These are phyloP conservation scores for Drosophila micromelanica DNA, from an alignment of 1,140 invertebrate species.

Conservation along the genomic window DNA sequence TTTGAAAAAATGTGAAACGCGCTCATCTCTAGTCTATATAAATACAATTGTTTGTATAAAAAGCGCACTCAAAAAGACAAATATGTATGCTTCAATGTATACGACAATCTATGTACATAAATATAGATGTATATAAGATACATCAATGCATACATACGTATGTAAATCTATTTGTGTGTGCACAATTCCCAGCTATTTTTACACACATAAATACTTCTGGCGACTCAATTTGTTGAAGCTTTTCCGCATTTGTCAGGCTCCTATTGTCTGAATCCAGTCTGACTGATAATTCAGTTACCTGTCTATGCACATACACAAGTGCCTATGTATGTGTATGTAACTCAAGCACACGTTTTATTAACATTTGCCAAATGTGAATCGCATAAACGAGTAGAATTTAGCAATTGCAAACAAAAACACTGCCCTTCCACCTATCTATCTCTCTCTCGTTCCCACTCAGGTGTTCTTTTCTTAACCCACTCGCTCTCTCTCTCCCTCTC, in stretches of 20 bases:
- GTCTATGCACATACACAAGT: not conserved
- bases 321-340: conserved; percentile 5
- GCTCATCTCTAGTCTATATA: not conserved
- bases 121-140: not conserved
- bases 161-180: conserved; percentile 17
- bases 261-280: conserved; percentile 37
- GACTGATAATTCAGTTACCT: conserved; percentile 44
- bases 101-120: conserved; percentile 10
- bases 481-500: not conserved
- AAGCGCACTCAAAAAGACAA: conserved; percentile 9
- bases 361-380: conserved; percentile 63
- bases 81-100: not conserved
- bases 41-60: not conserved
- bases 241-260: conserved; percentile 48
- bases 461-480: not conserved
- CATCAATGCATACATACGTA: conserved; percentile 7
- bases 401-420: conserved; percentile 30
- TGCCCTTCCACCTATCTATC: not conserved
- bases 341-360: conserved; percentile 24
- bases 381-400: conserved; percentile 47
- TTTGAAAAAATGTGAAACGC: not conserved
- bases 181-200: conserved; percentile 46
- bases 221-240: conserved; percentile 22
- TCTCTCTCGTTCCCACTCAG: not conserved
- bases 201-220: conserved; percentile 29